These are phyloP conservation scores for Chloropsis cyanopogon DNA, from an alignment of 2,113 vertebrate genomes.

Conservation along the genomic window DNA sequence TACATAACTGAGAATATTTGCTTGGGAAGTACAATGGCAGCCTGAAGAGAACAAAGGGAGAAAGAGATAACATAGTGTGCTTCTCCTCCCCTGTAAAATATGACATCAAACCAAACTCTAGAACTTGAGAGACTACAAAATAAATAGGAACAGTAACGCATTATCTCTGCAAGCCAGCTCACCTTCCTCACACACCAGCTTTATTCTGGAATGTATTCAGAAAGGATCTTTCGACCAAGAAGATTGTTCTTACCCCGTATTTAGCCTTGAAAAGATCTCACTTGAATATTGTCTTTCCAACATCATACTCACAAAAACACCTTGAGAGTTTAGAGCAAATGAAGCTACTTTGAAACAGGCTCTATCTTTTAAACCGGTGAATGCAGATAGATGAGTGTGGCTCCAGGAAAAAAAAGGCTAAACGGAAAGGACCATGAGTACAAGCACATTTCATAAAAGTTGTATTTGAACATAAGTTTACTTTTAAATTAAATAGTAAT, in stretches of 20 bases:
- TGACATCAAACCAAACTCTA: not conserved
- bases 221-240: not conserved
- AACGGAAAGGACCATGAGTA: not conserved
- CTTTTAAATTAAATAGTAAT: not conserved
- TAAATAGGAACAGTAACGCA: not conserved
- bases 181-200: not conserved
- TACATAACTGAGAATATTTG: not conserved
- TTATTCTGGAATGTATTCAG: not conserved
- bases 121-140: not conserved
- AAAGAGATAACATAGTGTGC: not conserved
- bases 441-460: not conserved
- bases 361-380: not conserved
- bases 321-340: not conserved
- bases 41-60: not conserved
- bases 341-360: not conserved
- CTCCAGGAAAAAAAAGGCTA: not conserved
- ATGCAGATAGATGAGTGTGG: not conserved
- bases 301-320: not conserved
- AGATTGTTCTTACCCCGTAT: not conserved
- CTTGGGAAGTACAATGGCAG: not conserved
- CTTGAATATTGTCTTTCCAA: not conserved
- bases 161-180: not conserved
- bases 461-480: not conserved
- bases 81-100: not conserved
- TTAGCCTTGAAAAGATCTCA: not conserved